Evolutionary conservation across 2,888 invertebrate genomes (phyloP), one percentile per base, ranked within the genome.

Genomic region (Adela reaumurella): DNA sequence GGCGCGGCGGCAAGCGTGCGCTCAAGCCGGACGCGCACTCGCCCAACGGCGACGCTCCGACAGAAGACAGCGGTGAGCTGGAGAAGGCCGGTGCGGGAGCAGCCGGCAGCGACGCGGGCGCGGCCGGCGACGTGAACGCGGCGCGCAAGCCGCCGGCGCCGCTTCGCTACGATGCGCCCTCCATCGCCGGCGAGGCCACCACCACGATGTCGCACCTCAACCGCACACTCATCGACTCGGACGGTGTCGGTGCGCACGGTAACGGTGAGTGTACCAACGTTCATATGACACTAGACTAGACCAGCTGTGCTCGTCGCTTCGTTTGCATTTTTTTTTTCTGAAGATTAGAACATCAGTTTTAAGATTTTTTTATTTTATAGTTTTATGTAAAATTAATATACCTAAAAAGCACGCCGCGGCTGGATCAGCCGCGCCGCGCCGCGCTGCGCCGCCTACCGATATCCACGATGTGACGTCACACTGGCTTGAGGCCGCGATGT

Each of bases 21-120:
- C 73, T 86, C 54, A 86, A 85, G 62, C 71, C 73, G 45, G 85
- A 86, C 52, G 64, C 73, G 19, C 80, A 84, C 56, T 81, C 84
- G 17, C 69, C 79, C 44, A 86, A 85, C 53, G 86, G 85, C 1
- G 83, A 88, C 47, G 84, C 86, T 14, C 81, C 87, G 58, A 81
- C 89, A 52, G 88, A 89, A 58, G 86, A 85, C 11, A 87, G 89
- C 0, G 86, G 88, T 53, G 92, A 92, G 63, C 85, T 89, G 64
- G 91, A 92, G 62, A 92, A 92, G 63, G 86, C 92, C 92, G 0
- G 85, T 92, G 17, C 85, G 87, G 52, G 92, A 92, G 62, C 90
- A 91, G 0, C 90, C 91, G 2, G 78, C 91, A 46, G 84, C 74
- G 52, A n/a, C n/a, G n/a, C n/a, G n/a, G 86, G 87, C 18, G 74